phyloP scores from a whole-genome alignment of 2,888 invertebrate genomes.

The Protonemura montana region DNA sequence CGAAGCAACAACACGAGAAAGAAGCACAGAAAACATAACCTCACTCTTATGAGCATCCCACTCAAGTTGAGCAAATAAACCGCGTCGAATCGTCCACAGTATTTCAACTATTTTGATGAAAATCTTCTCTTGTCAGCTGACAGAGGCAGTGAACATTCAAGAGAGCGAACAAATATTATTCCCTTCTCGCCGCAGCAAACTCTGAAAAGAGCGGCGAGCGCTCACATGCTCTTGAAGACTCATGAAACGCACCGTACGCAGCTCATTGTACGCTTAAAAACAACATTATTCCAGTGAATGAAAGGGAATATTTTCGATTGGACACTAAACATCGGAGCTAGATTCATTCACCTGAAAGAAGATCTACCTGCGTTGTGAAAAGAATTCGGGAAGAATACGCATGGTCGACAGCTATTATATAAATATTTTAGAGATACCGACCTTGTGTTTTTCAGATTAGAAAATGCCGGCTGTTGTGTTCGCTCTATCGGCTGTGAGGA shows the following conservation, averaged over 20 bases:
- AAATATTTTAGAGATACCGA: neutral
- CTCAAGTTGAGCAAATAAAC: neutral
- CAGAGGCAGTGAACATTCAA: neutral
- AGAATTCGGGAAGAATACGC: neutral
- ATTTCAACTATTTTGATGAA: neutral
- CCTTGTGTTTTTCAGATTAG: neutral
- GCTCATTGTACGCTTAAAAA: neutral
- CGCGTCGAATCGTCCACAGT: neutral
- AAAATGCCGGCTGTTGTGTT: neutral
- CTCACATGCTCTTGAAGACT: too few relatives aligned
- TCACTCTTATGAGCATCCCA: neutral
- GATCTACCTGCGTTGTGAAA: neutral
- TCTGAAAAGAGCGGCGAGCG: neutral
- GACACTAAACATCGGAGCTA: neutral
- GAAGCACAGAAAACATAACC: neutral
- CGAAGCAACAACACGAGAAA: too few relatives aligned
- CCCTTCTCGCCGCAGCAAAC: neutral
- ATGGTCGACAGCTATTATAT: neutral
- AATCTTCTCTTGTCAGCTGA: neutral
- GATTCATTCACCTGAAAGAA: conserved; percentile 3
- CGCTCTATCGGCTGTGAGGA: neutral
- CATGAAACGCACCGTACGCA: too few relatives aligned
- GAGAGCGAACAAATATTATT: neutral
- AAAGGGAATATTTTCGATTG: neutral
- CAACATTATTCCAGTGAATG: conserved; percentile 12